Evolutionary conservation across 2,113 vertebrate genomes (phyloP), one percentile per base, ranked within the genome.

Genomic region (Lipophrys pholis): DNA sequence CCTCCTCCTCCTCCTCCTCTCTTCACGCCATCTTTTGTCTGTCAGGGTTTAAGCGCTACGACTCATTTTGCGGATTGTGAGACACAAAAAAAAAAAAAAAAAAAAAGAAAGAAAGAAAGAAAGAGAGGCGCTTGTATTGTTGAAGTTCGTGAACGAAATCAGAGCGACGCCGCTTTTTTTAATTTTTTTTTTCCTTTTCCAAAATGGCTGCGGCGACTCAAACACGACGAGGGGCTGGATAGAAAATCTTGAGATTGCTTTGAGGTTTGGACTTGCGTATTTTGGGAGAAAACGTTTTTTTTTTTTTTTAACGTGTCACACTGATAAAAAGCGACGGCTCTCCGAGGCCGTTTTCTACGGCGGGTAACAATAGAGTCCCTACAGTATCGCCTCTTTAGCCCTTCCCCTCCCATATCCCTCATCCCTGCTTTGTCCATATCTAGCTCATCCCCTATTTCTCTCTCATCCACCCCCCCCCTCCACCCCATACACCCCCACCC

Each of bases 381-480:
- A 74, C 76, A 74, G 76, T 66, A 60, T 79, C 16, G 66, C 81
- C 69, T 75, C 64, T 78, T 76, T 58, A 63, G 76, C 81, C 74
- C 81, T 73, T 82, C 78, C 83, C 85, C 78, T 84, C 79, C 71
- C 50, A 66, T 62, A 72, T 64, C 59, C 64, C 53, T 86, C 76
- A 30, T 30, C 21, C 21, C 21, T 4, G 21, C 85, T 91, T 90
- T 90, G 86, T 89, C 87, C 86, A 78, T 79, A 78, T 80, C 82
- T 70, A 84, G 82, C 84, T 89, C 84, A 87, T 87, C 85, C 86
- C 55, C 64, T 62, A 69, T 80, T 88, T 89, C 68, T 55, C 84
- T 80, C 80, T 88, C 68, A 76, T 89, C 91, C 91, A 91, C 83
- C 86, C 76, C 92, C 79, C 76, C 86, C 84, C 91, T 89, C 88